These are phyloP conservation scores for Dicaeum eximium DNA, from an alignment of 2,113 vertebrate genomes.

Conservation along the genomic window DNA sequence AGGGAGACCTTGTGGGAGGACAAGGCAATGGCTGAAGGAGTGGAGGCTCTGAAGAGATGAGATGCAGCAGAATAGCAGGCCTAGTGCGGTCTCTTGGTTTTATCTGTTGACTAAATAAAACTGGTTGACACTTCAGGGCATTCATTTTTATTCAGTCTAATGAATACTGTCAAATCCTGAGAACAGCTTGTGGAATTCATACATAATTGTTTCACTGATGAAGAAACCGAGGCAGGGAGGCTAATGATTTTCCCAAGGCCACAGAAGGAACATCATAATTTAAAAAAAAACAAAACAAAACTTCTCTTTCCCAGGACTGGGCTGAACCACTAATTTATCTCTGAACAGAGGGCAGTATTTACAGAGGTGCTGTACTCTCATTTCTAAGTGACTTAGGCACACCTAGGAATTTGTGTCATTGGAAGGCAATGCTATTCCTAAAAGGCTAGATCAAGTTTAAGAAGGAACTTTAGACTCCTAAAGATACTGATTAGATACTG, in stretches of 20 bases:
- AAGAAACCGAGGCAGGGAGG: conserved; percentile 41
- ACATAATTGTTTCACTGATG: conserved; percentile 67
- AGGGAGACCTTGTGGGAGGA: neutral
- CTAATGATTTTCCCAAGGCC: conserved; percentile 61
- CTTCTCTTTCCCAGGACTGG: neutral
- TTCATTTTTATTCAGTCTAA: conserved; percentile 62
- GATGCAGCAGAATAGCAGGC: neutral
- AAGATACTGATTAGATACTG: too few species aligned
- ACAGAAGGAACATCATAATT: conserved; percentile 55
- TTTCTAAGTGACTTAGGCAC: neutral
- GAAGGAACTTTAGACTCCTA: neutral
- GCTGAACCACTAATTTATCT: conserved; percentile 5
- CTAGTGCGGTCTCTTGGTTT: neutral
- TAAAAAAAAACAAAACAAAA: neutral
- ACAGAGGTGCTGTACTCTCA: neutral
- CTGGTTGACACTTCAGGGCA: conserved; percentile 57
- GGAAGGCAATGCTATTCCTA: neutral
- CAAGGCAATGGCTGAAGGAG: neutral
- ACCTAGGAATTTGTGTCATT: neutral
- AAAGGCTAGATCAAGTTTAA: neutral
- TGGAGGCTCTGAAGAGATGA: neutral
- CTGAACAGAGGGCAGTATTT: neutral
- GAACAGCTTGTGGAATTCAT: conserved; percentile 67
- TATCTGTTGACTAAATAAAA: conserved; percentile 62
- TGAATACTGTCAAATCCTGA: conserved; percentile 66